phyloP scores from a whole-genome alignment of 53 echinoderm and acorn worm species.

The Glandiceps talaboti region DNA sequence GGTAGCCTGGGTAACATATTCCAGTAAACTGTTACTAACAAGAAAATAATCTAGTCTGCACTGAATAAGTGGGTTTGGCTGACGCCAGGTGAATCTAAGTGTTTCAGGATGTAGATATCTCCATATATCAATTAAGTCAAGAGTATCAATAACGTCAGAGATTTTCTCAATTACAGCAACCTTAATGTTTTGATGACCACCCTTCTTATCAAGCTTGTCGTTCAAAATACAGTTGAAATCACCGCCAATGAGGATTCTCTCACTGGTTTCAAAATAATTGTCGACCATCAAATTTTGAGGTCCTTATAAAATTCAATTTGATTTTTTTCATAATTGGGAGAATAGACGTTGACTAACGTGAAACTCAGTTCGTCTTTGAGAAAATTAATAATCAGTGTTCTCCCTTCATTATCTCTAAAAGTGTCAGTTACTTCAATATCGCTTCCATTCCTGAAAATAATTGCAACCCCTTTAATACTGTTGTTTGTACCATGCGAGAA shows the following conservation, averaged over 20 bases:
- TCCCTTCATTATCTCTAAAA: conserved; percentile 1
- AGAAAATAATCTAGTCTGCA: conserved; percentile 5
- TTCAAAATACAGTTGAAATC: no score
- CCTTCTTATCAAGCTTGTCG: no score
- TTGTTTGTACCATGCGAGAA: no score
- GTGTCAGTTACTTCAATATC: not conserved
- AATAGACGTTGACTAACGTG: no score
- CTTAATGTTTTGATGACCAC: not conserved
- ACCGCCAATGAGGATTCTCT: not conserved
- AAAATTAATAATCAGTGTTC: not conserved
- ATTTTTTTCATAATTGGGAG: no score
- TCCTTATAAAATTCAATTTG: no score
- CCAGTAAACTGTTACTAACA: not conserved
- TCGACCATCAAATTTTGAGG: no score
- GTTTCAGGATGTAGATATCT: not conserved
- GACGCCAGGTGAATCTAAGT: not conserved
- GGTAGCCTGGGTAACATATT: not conserved
- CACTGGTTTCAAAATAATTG: not conserved
- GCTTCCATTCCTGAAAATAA: no score
- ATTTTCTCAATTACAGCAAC: not conserved
- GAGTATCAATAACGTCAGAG: not conserved
- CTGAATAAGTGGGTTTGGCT: not conserved
- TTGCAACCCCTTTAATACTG: no score
- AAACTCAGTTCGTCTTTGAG: not conserved
- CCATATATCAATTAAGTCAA: conserved; percentile 8